Conservation (phyloP, 1,140 invertebrate genomes). For the Nomia melanderi region DNA sequence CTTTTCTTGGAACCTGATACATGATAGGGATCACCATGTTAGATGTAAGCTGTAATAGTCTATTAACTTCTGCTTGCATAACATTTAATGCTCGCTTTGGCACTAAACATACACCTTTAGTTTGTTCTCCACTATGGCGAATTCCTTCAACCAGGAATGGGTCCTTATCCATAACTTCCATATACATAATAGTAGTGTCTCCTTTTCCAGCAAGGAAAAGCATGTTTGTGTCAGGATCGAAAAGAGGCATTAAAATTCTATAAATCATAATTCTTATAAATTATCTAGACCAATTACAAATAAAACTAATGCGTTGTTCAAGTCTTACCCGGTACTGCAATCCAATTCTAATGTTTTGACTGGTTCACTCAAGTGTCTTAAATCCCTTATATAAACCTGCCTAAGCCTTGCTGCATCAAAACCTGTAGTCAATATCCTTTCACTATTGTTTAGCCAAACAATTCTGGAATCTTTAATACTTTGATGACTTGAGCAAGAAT, state of each 20-base stretch:
- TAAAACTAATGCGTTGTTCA: conserved; percentile 5
- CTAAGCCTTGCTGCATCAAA: conserved; percentile 89
- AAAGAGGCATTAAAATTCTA: conserved; percentile 92
- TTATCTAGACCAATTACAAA: conserved; percentile 1
- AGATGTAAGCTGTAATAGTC: conserved; percentile 91
- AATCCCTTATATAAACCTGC: conserved; percentile 93
- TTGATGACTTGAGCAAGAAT: conserved; percentile 88
- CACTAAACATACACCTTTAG: conserved; percentile 94
- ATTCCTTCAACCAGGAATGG: conserved; percentile 92
- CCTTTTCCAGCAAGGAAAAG: conserved; percentile 96
- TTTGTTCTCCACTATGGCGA: conserved; percentile 91
- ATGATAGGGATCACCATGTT: conserved; percentile 94
- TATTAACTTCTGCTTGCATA: conserved; percentile 97
- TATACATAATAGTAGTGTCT: conserved; percentile 92
- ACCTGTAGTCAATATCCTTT: conserved; percentile 91
- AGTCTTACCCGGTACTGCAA: conserved; percentile 90
- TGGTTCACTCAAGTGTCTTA: conserved; percentile 89
- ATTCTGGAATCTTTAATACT: conserved; percentile 95
- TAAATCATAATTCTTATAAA: conserved; percentile 56
- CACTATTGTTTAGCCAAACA: conserved; percentile 92
- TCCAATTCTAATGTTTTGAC: conserved; percentile 91
- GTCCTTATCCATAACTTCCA: conserved; percentile 92
- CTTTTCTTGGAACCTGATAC: conserved; percentile 96
- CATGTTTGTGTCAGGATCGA: conserved; percentile 96
- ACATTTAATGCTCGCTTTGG: conserved; percentile 95